phyloP scores from a whole-genome alignment of 2,113 vertebrate species.

The Sprattus sprattus region DNA sequence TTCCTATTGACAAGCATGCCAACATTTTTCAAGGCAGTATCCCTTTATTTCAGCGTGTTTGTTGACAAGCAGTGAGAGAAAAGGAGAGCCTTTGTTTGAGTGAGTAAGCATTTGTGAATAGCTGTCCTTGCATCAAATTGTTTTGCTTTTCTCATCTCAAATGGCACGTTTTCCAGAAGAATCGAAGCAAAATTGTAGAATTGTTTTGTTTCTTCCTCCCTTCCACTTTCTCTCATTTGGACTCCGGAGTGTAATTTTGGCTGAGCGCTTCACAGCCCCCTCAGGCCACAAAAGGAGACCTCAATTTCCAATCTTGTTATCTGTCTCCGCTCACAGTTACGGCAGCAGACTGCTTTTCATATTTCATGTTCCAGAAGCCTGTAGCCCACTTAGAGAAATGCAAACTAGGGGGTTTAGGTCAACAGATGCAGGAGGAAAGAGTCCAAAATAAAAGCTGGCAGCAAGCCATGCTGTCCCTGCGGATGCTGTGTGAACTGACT shows the following conservation, averaged over 20 bases:
- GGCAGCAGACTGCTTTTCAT: neutral
- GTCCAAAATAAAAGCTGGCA: neutral
- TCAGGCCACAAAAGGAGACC: conserved; percentile 13
- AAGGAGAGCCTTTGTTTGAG: neutral
- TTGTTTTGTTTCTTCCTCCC: neutral
- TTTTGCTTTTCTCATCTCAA: neutral
- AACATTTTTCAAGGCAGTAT: neutral
- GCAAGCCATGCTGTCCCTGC: neutral
- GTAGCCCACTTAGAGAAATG: neutral
- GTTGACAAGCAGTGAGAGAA: neutral
- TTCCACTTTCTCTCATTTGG: conserved; percentile 17
- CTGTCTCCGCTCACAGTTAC: neutral
- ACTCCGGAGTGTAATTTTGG: neutral
- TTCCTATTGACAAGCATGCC: neutral
- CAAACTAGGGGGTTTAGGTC: neutral
- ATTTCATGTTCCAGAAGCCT: neutral
- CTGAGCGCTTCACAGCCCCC: neutral
- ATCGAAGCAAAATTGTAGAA: neutral
- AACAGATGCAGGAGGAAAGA: neutral
- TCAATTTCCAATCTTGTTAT: conserved; percentile 1
- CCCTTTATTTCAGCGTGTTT: neutral
- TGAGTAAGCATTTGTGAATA: neutral
- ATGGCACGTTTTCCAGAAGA: neutral
- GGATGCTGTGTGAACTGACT: conserved; percentile 8
- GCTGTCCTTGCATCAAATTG: neutral